Percentiles rank a stretch among this genome's conserved stretches.
Evolutionary conservation across 2,113 vertebrate species (phyloP).

Genomic region (Zosterops pallidus): DNA sequence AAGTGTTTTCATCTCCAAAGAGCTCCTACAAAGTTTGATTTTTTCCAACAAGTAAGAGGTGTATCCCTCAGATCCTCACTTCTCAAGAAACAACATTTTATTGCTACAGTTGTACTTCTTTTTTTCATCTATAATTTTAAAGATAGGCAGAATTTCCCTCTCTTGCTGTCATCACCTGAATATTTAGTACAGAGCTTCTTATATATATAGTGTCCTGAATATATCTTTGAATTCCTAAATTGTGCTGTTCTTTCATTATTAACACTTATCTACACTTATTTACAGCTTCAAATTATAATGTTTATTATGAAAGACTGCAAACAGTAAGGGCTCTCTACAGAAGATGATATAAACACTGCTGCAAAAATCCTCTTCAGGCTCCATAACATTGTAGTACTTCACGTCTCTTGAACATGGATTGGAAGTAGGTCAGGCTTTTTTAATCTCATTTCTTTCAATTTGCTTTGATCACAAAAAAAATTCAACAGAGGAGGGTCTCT

Average conservation of each 20-base stretch:
- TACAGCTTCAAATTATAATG: not conserved
- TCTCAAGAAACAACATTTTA: not conserved
- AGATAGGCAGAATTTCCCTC: not conserved
- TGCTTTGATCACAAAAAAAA: not conserved
- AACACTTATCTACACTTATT: not conserved
- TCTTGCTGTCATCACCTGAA: not conserved
- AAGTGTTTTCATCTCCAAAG: not conserved
- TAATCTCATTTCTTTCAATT: not conserved
- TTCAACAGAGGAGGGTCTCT: not conserved
- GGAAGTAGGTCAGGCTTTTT: not conserved
- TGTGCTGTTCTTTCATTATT: conserved; percentile 1
- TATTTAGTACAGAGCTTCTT: not conserved
- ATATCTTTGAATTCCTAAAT: not conserved
- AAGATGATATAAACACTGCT: not conserved
- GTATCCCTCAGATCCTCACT: not conserved
- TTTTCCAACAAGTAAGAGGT: not conserved
- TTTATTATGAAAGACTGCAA: not conserved
- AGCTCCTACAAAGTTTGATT: not conserved
- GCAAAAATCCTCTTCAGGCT: not conserved
- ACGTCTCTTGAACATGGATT: not conserved
- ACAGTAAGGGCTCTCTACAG: not conserved
- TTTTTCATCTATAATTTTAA: not conserved
- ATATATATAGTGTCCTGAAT: not conserved
- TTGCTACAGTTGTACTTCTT: not conserved
- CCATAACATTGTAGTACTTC: not conserved